Evolutionary conservation across 2,888 invertebrate genomes (phyloP).

Genomic region (Lasioglossum calceatum): DNA sequence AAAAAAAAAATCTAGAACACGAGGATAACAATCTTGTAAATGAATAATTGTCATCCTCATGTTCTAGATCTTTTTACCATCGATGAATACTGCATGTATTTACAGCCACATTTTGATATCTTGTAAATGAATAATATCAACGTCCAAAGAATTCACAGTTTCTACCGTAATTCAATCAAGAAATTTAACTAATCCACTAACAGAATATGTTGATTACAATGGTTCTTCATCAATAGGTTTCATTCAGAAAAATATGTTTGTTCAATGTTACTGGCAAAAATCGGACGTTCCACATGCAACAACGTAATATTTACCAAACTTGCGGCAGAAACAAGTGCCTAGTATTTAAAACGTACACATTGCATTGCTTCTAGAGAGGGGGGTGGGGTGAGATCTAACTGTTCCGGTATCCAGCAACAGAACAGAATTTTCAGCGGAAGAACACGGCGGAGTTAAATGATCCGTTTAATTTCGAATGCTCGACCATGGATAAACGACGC

Average conservation of each 20-base stretch:
- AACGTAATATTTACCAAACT: not conserved
- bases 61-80: too few species aligned
- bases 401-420: not conserved
- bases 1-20: too few species aligned
- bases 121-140: too few species aligned
- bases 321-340: not conserved
- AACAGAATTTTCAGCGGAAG: not conserved
- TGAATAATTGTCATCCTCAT: too few species aligned
- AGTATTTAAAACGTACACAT: not conserved
- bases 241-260: not conserved
- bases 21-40: not conserved
- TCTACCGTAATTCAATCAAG: too few species aligned
- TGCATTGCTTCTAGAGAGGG: not conserved
- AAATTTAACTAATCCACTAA: too few species aligned
- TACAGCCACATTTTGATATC: too few species aligned
- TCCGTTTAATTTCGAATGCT: constrained; percentile 14
- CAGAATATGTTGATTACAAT: too few species aligned
- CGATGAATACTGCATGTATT: too few species aligned
- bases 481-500: not conserved
- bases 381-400: not conserved
- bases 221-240: too few species aligned
- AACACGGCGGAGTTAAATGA: not conserved
- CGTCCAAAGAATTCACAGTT: too few species aligned
- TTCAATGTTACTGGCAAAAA: not conserved
- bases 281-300: not conserved